phyloP scores from a whole-genome alignment of 2,113 vertebrate species.

The Nothobranchius furzeri region DNA sequence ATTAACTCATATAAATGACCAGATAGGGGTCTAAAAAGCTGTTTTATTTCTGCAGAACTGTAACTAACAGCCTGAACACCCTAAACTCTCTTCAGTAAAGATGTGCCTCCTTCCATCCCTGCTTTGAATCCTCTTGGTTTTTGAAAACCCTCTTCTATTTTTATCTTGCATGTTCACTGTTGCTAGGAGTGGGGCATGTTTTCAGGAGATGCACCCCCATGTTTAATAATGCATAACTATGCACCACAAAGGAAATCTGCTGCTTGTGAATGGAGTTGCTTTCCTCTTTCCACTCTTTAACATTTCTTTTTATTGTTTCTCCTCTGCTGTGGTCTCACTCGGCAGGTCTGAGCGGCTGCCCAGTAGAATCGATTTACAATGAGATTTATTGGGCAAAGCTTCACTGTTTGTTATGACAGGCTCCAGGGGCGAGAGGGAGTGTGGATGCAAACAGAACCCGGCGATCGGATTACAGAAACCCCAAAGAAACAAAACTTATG shows the following conservation, averaged over 20 bases:
- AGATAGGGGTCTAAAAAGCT: no score
- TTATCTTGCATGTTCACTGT: conserved; percentile 69
- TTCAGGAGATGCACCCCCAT: conserved; percentile 68
- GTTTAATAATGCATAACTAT: conserved; percentile 76
- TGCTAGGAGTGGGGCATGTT: conserved; percentile 70
- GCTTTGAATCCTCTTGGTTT: conserved; percentile 51
- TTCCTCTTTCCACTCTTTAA: conserved; percentile 17
- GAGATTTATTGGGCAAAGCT: conserved; percentile 56
- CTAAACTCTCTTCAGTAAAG: conserved; percentile 19
- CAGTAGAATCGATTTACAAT: conserved; percentile 63
- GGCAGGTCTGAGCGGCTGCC: conserved; percentile 41
- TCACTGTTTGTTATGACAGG: conserved; percentile 71
- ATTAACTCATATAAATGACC: not conserved
- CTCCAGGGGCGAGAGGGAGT: conserved; percentile 45
- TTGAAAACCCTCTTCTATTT: conserved; percentile 69
- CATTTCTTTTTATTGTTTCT: conserved; percentile 38
- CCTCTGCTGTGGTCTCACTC: not conserved
- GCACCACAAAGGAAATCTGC: conserved; percentile 64
- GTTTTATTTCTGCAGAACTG: no score
- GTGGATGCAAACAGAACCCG: conserved; percentile 39
- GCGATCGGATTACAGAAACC: conserved; percentile 53
- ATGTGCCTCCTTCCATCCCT: conserved; percentile 19
- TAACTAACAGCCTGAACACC: conserved; percentile 4
- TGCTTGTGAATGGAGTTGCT: conserved; percentile 43
- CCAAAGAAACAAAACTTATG: conserved; percentile 44